Evolutionary conservation across 1,140 invertebrate genomes (phyloP).

Genomic region (fruit fly (Drosophila melanogaster)): DNA sequence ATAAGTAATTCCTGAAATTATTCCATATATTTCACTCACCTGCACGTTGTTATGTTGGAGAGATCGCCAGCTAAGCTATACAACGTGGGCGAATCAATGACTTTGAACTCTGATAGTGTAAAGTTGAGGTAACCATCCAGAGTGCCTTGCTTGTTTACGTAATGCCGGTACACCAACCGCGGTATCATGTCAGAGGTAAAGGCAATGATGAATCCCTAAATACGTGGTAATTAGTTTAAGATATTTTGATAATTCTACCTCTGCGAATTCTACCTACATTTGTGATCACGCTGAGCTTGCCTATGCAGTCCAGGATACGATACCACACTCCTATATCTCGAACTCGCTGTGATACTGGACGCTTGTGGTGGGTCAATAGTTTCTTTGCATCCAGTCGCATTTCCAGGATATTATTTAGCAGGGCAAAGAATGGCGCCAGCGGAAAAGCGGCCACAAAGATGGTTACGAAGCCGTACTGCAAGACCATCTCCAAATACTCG

Average conservation of each 20-base stretch:
- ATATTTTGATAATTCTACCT: background rate
- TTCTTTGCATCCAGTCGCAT: slow-evolving; percentile 95
- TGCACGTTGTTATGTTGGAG: slow-evolving; percentile 68
- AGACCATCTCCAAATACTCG: slow-evolving; percentile 99
- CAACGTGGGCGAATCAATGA: slow-evolving; percentile 88
- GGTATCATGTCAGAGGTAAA: slow-evolving; percentile 99
- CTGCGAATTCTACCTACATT: slow-evolving; percentile 89
- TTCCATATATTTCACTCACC: slow-evolving; percentile 76
- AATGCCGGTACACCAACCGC: slow-evolving; percentile 91
- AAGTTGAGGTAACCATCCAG: slow-evolving; percentile 93
- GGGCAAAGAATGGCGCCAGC: slow-evolving; percentile 93
- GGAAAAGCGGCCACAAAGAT: slow-evolving; percentile 96
- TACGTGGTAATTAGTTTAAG: background rate
- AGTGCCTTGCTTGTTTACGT: slow-evolving; percentile 87
- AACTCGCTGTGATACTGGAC: slow-evolving; percentile 93
- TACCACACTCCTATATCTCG: slow-evolving; percentile 97
- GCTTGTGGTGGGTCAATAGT: slow-evolving; percentile 92
- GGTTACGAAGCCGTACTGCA: slow-evolving; percentile 96
- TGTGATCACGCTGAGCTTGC: slow-evolving; percentile 95
- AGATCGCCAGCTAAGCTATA: slow-evolving; percentile 65
- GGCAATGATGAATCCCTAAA: slow-evolving; percentile 98
- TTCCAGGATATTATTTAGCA: slow-evolving; percentile 95
- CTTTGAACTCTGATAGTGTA: slow-evolving; percentile 93
- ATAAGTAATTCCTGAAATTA: background rate
- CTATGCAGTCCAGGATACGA: slow-evolving; percentile 94